Conservation (phyloP, 2,113 vertebrate species). For the Eclectus roratus region DNA sequence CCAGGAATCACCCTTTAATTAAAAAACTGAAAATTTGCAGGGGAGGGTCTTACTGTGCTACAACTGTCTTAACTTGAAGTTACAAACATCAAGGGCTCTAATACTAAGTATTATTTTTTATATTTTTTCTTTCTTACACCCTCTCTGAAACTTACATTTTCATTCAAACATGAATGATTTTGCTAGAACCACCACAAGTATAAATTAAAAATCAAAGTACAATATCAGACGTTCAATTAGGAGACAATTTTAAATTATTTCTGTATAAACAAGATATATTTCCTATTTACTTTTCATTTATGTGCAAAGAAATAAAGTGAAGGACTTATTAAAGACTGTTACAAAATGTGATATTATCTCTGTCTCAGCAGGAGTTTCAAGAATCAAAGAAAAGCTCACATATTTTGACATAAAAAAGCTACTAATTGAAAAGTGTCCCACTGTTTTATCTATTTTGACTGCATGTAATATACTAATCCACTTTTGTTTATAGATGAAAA, state of each 20-base stretch:
- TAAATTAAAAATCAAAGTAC: background rate
- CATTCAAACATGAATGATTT: background rate
- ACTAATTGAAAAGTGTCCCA: background rate
- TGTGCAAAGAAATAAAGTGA: background rate
- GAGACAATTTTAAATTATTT: background rate
- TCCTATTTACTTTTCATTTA: conserved; percentile 11
- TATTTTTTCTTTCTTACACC: background rate
- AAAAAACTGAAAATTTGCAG: background rate
- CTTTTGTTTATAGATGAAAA: background rate
- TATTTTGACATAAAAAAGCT: background rate
- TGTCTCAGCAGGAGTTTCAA: background rate
- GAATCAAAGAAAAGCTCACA: background rate
- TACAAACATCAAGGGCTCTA: background rate
- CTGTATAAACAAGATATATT: background rate
- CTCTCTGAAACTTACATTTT: background rate
- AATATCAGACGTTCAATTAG: background rate
- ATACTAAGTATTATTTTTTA: background rate
- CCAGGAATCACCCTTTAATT: background rate
- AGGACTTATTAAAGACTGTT: background rate
- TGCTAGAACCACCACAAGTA: background rate
- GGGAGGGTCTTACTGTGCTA: background rate
- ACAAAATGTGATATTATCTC: background rate
- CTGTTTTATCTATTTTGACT: background rate
- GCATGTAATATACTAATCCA: background rate
- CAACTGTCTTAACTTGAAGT: background rate